Evolutionary conservation across 2,888 invertebrate genomes (phyloP), one percentile per base, ranked within the genome.

Genomic region (Cylindroiulus punctatus): DNA sequence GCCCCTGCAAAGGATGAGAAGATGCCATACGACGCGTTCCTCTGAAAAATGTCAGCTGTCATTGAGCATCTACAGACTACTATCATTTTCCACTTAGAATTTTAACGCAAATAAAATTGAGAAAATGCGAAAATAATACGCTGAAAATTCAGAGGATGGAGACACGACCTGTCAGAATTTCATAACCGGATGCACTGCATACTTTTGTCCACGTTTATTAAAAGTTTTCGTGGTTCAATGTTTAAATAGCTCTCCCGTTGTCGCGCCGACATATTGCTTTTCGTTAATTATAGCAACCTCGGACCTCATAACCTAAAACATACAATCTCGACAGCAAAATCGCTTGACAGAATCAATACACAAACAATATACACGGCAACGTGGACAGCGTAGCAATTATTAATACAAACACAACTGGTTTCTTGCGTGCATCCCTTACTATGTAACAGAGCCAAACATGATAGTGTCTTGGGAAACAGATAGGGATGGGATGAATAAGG

Each of bases 241-340:
- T 76, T 76, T 76, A 76, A 76, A 32, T 30, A 76, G 76, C 30
- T 76, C 76, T 76, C 76, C 17, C 32, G 30, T 76, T 30, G 12
- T 76, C 76, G 2, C 14, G 76, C 12, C 32, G 26, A 76, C 26
- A 76, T 76, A 76, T 76, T 76, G 76, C 76, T 76, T 76, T 76
- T 76, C 76, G 32, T 76, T 76, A 76, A 76, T 76, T 76, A 32
- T 17, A 32, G 17, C 76, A 76, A 14, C 30, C 76, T 76, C 76
- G 17, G 76, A 76, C 76, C 76, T 76, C 76, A 76, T 76, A 76
- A 76, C 76, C 12, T 76, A 76, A 76, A 76, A 32, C 76, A 76
- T 17, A 76, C 76, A 76, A 12, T 30, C 76, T 65, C 65, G 10
- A 22, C 26, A 26, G 14, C 26, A 65, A 65, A 65, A 65, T 26